Evolutionary conservation across 2,113 vertebrate genomes (phyloP).

Genomic region (Mormyrus iriodes): DNA sequence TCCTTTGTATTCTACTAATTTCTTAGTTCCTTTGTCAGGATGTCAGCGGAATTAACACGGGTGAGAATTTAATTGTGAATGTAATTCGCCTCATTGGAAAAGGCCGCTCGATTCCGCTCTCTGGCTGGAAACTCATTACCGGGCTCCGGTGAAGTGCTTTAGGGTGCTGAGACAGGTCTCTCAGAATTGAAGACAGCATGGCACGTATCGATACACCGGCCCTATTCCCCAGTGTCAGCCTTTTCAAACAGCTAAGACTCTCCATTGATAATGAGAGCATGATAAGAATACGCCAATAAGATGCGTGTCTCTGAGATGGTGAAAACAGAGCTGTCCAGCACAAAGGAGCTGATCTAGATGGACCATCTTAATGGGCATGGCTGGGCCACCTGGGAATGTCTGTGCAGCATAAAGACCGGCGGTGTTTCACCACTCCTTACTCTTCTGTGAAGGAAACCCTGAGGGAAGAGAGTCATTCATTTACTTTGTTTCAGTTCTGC

Average conservation of each 20-base stretch:
- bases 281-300: not conserved
- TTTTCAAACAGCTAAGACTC: not conserved
- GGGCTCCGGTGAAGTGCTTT: not conserved
- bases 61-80: not conserved
- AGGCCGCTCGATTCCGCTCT: not conserved
- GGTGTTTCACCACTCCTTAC: not conserved
- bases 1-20: not conserved
- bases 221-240: not conserved
- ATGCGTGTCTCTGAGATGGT: not conserved
- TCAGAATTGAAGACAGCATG: not conserved
- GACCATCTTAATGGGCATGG: not conserved
- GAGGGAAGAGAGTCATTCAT: not conserved
- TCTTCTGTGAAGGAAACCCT: not conserved
- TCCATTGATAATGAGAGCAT: not conserved
- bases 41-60: not conserved
- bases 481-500: not conserved
- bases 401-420: not conserved
- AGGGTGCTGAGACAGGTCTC: not conserved
- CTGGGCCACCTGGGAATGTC: not conserved
- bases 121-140: not conserved
- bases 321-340: not conserved
- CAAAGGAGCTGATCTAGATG: not conserved
- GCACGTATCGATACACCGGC: not conserved
- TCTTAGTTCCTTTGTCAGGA: not conserved
- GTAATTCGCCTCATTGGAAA: not conserved